These are phyloP conservation scores for Ceraclea dissimilis DNA, from an alignment of 2,888 invertebrate species.

Conservation along the genomic window DNA sequence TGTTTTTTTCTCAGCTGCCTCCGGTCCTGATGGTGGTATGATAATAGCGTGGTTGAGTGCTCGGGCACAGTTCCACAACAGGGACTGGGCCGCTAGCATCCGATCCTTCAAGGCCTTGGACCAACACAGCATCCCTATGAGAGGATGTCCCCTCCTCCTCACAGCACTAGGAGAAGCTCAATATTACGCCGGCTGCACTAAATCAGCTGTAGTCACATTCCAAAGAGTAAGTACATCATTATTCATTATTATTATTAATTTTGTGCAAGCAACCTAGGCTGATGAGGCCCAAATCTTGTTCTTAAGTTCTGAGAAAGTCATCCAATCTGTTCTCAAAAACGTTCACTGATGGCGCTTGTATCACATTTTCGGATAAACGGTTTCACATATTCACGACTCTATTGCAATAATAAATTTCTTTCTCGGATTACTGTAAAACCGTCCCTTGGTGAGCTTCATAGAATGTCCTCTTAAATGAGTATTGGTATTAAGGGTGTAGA, in stretches of 20 bases:
- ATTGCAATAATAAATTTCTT: too few species aligned
- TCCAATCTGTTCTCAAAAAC: too few species aligned
- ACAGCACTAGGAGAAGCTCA: slow-evolving; percentile 65
- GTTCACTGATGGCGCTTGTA: too few species aligned
- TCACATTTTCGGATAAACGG: too few species aligned
- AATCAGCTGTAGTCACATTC: slow-evolving; percentile 51
- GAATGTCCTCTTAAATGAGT: too few species aligned
- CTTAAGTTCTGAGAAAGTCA: too few species aligned
- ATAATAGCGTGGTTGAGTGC: slow-evolving; percentile 61
- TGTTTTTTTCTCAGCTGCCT: slow-evolving; percentile 28
- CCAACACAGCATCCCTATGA: slow-evolving; percentile 35
- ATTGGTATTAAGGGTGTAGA: too few species aligned
- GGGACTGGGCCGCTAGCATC: slow-evolving; percentile 62
- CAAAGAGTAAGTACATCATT: slow-evolving; percentile 36
- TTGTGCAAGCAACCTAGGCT: too few species aligned
- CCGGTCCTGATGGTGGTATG: slow-evolving; percentile 33
- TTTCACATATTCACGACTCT: too few species aligned
- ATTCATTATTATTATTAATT: background rate
- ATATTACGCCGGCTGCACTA: slow-evolving; percentile 63
- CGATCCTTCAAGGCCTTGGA: slow-evolving; percentile 60
- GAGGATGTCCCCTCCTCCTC: slow-evolving; percentile 45
- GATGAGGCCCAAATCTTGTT: too few species aligned
- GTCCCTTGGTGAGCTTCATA: too few species aligned
- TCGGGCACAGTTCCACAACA: slow-evolving; percentile 55
- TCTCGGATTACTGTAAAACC: too few species aligned